Conservation (phyloP, 30 jellyfish, hydroid and myxozoan species). For the Morbakka virulenta region DNA sequence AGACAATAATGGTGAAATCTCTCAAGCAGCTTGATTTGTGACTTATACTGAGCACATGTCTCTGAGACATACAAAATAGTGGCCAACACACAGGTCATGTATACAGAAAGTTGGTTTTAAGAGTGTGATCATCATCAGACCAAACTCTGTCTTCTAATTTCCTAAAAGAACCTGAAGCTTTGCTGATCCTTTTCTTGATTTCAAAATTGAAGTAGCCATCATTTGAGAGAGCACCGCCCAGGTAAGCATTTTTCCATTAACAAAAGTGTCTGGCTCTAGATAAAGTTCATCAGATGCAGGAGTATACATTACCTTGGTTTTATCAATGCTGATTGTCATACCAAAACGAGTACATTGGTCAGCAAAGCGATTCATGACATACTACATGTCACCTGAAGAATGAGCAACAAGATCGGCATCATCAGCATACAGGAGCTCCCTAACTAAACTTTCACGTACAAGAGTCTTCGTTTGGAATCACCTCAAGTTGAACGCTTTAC, state of each 20-base stretch:
- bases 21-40: not conserved
- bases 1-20: not conserved
- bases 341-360: not conserved
- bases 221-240: not conserved
- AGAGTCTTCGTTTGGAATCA: not conserved
- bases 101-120: not conserved
- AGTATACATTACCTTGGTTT: not conserved
- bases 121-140: not conserved
- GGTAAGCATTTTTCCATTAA: not conserved
- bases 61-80: not conserved
- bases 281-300: not conserved
- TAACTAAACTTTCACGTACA: not conserved
- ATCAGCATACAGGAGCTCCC: not conserved
- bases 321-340: not conserved
- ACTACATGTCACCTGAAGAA: not conserved
- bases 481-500: not conserved
- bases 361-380: not conserved
- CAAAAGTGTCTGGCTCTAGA: not conserved
- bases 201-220: not conserved
- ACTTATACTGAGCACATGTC: not conserved
- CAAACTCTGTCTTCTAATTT: not conserved
- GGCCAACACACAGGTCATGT: not conserved
- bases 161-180: not conserved
- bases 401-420: not conserved
- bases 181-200: not conserved